These are phyloP conservation scores for Sebastes nivosus DNA, from an alignment of 2,797 vertebrate genomes.

Conservation along the genomic window DNA sequence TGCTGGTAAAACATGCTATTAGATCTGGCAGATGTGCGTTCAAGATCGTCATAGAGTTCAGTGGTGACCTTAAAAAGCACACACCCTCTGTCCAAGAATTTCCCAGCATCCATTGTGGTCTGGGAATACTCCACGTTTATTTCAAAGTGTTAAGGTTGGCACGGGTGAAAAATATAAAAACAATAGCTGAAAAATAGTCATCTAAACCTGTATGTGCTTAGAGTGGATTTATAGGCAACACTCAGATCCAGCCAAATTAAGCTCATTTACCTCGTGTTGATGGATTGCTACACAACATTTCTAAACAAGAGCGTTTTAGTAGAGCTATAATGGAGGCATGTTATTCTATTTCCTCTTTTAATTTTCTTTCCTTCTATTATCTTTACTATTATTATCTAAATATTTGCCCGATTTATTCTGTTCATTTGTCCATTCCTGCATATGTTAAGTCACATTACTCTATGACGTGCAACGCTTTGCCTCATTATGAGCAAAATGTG, in stretches of 20 bases:
- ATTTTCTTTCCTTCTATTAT: background rate
- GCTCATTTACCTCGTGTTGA: constrained; percentile 1
- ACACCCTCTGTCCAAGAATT: background rate
- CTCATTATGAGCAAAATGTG: background rate
- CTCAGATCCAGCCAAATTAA: background rate
- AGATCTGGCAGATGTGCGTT: constrained; percentile 28
- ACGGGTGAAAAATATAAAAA: background rate
- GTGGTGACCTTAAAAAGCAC: background rate
- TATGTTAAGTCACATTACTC: background rate
- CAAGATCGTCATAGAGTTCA: background rate
- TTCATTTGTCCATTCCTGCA: background rate
- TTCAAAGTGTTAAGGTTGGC: background rate
- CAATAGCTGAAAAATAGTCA: background rate
- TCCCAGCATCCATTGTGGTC: too few relatives aligned
- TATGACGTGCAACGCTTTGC: too few relatives aligned
- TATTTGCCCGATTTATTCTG: background rate
- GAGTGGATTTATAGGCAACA: background rate
- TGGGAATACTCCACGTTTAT: too few relatives aligned
- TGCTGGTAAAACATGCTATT: constrained; percentile 24
- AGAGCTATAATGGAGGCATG: background rate
- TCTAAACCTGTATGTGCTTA: background rate
- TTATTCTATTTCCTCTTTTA: background rate
- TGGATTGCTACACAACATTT: background rate
- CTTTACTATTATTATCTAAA: background rate
- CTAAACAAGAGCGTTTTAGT: background rate